phyloP scores from a whole-genome alignment of 2,113 vertebrate species.

The Mungos mungo region DNA sequence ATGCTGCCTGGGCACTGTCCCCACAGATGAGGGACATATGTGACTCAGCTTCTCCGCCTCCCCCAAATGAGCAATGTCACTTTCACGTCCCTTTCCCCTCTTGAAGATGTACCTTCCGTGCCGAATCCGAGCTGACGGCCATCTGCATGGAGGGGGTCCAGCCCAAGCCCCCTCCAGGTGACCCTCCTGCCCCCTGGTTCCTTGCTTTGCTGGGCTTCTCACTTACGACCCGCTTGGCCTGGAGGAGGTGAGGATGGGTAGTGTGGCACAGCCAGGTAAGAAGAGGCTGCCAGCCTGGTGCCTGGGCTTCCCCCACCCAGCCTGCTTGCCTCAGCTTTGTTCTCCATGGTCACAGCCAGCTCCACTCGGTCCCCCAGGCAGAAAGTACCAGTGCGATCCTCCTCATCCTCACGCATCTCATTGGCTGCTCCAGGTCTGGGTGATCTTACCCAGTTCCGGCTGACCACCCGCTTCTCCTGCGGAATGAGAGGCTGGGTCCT shows the following conservation, averaged over 20 bases:
- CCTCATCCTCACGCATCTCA: slow-evolving; percentile 81
- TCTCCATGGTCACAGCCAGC: slow-evolving; percentile 93
- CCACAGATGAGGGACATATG: background rate
- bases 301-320: background rate
- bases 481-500: background rate
- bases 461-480: slow-evolving; percentile 94
- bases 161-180: slow-evolving; percentile 76
- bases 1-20: background rate
- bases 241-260: background rate
- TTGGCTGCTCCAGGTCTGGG: slow-evolving; percentile 66
- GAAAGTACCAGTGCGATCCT: slow-evolving; percentile 81
- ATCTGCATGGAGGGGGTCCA: slow-evolving; percentile 82
- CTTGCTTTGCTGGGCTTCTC: slow-evolving; percentile 85
- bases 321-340: slow-evolving; percentile 91
- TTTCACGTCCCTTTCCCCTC: background rate
- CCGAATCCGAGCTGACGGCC: slow-evolving; percentile 83
- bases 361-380: slow-evolving; percentile 92
- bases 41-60: background rate
- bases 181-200: slow-evolving; percentile 80
- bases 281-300: background rate
- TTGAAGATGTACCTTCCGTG: slow-evolving; percentile 83
- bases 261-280: background rate
- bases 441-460: slow-evolving; percentile 84
- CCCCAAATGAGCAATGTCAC: background rate
- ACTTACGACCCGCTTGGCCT: slow-evolving; percentile 93